Conservation (phyloP, 2,888 invertebrate genomes). For the Ectemnius continuus region DNA sequence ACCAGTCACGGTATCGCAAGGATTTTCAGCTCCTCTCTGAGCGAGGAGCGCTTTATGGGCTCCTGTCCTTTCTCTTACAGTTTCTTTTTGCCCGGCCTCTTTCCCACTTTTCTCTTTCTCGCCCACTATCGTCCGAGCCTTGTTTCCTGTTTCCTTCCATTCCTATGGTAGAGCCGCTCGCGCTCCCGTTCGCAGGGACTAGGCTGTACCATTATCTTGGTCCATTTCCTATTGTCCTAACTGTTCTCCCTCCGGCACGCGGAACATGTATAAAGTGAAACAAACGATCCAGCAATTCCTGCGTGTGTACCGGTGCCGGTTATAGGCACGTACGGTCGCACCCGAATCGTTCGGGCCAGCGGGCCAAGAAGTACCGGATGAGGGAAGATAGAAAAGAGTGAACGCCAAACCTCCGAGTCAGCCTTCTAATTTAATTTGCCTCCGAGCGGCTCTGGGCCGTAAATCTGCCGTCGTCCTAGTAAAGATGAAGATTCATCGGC, state of each 20-base stretch:
- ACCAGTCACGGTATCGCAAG: constrained; percentile 52
- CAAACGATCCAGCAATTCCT: constrained; percentile 39
- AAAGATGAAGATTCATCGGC: constrained; percentile 50
- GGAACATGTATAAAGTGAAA: constrained; percentile 51
- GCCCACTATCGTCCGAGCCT: neutral
- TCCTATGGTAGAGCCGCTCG: constrained; percentile 14
- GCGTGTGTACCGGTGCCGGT: constrained; percentile 9
- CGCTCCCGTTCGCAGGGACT: constrained; percentile 28
- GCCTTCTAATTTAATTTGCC: constrained; percentile 51
- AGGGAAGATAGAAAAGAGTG: neutral
- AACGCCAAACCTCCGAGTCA: constrained; percentile 44
- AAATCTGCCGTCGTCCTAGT: constrained; percentile 29
- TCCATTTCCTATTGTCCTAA: constrained; percentile 32
- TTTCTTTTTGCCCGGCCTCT: neutral
- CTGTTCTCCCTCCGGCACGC: neutral
- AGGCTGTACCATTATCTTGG: constrained; percentile 46
- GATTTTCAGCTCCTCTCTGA: constrained; percentile 43
- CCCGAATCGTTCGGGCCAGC: constrained; percentile 3
- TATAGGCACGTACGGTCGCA: constrained; percentile 18
- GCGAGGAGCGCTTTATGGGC: constrained; percentile 50
- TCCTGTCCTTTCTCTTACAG: constrained; percentile 3
- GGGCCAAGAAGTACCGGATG: constrained; percentile 10
- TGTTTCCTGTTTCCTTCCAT: neutral
- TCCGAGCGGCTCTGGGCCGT: constrained; percentile 23
- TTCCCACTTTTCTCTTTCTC: neutral